Evolutionary conservation across 2,113 vertebrate species (phyloP), one percentile per base, ranked within the genome.

Genomic region (Rhineura floridana): DNA sequence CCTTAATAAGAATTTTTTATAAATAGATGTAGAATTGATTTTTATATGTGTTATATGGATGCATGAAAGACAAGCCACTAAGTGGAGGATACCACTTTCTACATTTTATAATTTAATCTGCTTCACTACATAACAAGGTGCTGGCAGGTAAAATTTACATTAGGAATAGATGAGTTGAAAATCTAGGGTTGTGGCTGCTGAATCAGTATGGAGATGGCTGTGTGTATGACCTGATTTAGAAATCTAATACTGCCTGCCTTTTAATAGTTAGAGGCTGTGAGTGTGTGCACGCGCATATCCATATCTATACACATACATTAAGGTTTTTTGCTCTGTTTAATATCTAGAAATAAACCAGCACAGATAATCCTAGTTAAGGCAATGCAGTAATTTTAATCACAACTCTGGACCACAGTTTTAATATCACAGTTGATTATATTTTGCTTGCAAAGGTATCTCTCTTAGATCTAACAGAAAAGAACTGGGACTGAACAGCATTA

Each of bases 141-240:
- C 72, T 83, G 80, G 80, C 55, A 83, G 81, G 70, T 70, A 83
- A 83, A 52, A n/a, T 15, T 33, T 59, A 77, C 55, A 44, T 88
- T 88, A 83, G 25, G 70, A 83, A 88, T 62, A 88, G 80, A 59
- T 67, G 80, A 77, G 12, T 77, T 77, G 80, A 83, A 67, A 83
- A 88, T 77, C 72, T 65, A 83, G 55, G 59, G 81, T 88, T 83
- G 59, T 48, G 46, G 55, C 70, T 83, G 87, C 82, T 50, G 81
- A 65, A 88, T 83, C 80, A 88, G 44, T 83, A 83, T 77, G n/a
- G 70, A 88, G 81, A 83, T 88, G 87, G 81, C 72, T 88, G 15
- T 88, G 25, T 42, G n/a, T 42, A 62, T 88, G 81, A 77, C 81
- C 73, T 83, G 87, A 65, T 88, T 88, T 88, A 77, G 62, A 88